phyloP scores from a whole-genome alignment of 2,113 vertebrate species.

The Lutjanus erythropterus region DNA sequence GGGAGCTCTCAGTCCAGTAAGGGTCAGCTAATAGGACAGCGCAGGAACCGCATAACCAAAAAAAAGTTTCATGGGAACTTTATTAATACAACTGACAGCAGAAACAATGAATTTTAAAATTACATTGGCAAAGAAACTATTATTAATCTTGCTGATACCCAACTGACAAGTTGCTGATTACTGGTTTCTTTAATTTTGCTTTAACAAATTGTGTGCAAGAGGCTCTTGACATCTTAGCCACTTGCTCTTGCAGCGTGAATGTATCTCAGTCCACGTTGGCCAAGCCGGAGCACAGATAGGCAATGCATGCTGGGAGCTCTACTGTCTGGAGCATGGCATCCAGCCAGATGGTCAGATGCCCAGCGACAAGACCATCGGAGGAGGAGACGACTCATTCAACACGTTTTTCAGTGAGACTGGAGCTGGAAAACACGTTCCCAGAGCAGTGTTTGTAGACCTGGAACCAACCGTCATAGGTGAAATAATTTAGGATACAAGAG shows the following conservation, averaged over 20 bases:
- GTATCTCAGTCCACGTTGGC: conserved; percentile 79
- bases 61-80: no score
- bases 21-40: no score
- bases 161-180: background rate
- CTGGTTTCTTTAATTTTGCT: background rate
- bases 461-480: conserved; percentile 82
- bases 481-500: background rate
- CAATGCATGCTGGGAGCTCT: conserved; percentile 92
- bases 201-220: background rate
- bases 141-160: background rate
- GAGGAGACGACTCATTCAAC: conserved; percentile 82
- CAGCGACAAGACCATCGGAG: conserved; percentile 79
- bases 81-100: background rate
- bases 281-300: conserved; percentile 90
- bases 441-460: conserved; percentile 80
- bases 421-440: conserved; percentile 80
- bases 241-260: conserved; percentile 71
- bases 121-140: background rate
- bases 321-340: conserved; percentile 93
- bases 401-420: conserved; percentile 84
- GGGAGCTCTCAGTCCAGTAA: no score
- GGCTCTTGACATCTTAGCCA: conserved; percentile 8
- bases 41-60: no score
- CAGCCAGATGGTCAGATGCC: conserved; percentile 82
- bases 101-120: background rate